Evolutionary conservation across 2,888 invertebrate species (phyloP).

Genomic region (Doris montereyensis): DNA sequence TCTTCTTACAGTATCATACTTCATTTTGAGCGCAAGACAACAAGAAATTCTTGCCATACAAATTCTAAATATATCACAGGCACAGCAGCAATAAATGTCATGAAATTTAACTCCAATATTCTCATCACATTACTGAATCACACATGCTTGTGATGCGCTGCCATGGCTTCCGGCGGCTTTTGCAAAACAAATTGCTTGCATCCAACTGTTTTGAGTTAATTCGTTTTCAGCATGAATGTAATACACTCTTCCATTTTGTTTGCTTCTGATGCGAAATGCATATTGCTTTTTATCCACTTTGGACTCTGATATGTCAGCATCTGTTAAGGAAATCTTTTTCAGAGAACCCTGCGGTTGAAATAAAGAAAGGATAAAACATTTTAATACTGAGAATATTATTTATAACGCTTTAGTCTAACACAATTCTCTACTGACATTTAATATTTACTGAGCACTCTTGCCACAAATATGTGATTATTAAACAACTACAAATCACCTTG

Average conservation of each 20-base stretch:
- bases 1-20: no score
- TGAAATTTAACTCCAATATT: no score
- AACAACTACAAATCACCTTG: no score
- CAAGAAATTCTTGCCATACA: no score
- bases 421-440: no score
- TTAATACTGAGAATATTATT: background rate
- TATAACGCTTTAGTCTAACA: background rate
- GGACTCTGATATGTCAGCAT: conserved; percentile 69
- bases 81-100: no score
- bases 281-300: conserved; percentile 67
- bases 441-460: no score
- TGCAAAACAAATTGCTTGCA: conserved; percentile 73
- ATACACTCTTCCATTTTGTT: conserved; percentile 66
- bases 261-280: conserved; percentile 69
- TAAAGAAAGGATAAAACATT: conserved; percentile 34
- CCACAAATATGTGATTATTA: no score
- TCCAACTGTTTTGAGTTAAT: conserved; percentile 68
- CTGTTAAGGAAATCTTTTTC: conserved; percentile 67
- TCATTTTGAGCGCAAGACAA: no score
- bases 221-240: conserved; percentile 71
- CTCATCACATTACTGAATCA: conserved; percentile 58
- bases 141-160: conserved; percentile 68
- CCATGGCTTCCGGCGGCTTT: conserved; percentile 67
- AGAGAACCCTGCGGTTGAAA: conserved; percentile 57
- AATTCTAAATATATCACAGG: no score